Conservation (phyloP, 1,140 invertebrate genomes). For the Eumeta japonica region DNA sequence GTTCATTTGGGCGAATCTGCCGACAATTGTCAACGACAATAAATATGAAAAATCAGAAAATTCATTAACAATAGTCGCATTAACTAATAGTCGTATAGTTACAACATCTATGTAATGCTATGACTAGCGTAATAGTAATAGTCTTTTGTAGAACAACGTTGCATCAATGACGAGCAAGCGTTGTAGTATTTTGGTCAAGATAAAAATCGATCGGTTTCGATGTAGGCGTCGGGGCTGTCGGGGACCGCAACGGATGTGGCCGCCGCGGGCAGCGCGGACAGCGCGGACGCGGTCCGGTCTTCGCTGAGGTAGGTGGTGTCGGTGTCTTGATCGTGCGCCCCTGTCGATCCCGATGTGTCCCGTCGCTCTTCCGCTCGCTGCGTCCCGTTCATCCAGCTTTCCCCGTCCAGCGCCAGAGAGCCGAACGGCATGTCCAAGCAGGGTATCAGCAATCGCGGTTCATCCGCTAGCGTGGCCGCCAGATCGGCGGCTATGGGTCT, state of each 20-base stretch:
- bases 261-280: slow-evolving; percentile 8
- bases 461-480: slow-evolving; percentile 75
- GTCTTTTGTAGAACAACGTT: too few relatives aligned
- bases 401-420: slow-evolving; percentile 28
- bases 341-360: not conserved
- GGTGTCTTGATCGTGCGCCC: slow-evolving; percentile 11
- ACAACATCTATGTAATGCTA: slow-evolving; percentile 1
- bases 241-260: slow-evolving; percentile 15
- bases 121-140: slow-evolving; percentile 1
- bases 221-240: slow-evolving; percentile 12
- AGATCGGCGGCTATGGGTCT: slow-evolving; percentile 76
- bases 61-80: too few relatives aligned
- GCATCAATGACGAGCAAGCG: too few relatives aligned
- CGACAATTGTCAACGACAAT: too few relatives aligned
- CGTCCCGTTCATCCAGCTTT: slow-evolving; percentile 11
- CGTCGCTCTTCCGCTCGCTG: slow-evolving; percentile 16
- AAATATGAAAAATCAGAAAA: too few relatives aligned
- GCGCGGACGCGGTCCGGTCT: too few relatives aligned
- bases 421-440: slow-evolving; percentile 74
- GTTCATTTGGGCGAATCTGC: too few relatives aligned
- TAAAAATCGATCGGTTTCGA: not conserved
- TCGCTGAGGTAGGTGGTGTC: slow-evolving; percentile 44
- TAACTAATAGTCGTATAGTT: too few relatives aligned
- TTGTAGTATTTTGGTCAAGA: too few relatives aligned
- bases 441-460: slow-evolving; percentile 74